Evolutionary conservation across 1,140 invertebrate genomes (phyloP), one percentile per base, ranked within the genome.

Genomic region (Gryllus bimaculatus): DNA sequence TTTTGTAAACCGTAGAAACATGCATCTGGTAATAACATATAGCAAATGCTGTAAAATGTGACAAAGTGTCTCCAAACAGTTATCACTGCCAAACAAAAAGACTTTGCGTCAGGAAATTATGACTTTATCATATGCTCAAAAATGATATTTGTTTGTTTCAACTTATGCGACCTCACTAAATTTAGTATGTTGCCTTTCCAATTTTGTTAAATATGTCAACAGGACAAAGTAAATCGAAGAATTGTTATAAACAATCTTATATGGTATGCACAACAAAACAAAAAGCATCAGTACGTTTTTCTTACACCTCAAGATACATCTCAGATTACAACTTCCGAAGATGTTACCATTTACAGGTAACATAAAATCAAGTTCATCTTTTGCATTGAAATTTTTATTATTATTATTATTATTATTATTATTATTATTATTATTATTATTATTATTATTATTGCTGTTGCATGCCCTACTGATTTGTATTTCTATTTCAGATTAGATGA

Each of bases 211-310:
- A 39, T 39, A 39, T 39, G 26, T 80, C 82, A 84, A 66, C 80
- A 93, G 93, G 93, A 95, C 84, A 90, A 92, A 84, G 86, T 93
- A 8, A 94, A 94, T 85, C 88, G 93, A 15, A 88, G 89, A 80
- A 88, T 89, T 74, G 91, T 92, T 73, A 90, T 93, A 84, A 88
- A 92, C 80, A 87, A 94, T 78, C 86, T 94, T 12, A 83, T 94
- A 39, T 84, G 88, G 79, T 90, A 93, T 84, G 91, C 93, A 3
- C 85, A 87, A 80, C 85, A 84, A 26, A 90, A 90, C 82, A 85
- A 86, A 12, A 85, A 88, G 76, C 86, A 89, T 26, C 93, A 95
- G 85, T 94, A 91, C 85, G 89, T 92, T 76, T 94, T 94, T 83
- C 87, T 95, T 13, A 94, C 93, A 66, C 93, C 93, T 20, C 89